Evolutionary conservation across 1,140 invertebrate genomes (phyloP).

Genomic region (Acarapis woodi): DNA sequence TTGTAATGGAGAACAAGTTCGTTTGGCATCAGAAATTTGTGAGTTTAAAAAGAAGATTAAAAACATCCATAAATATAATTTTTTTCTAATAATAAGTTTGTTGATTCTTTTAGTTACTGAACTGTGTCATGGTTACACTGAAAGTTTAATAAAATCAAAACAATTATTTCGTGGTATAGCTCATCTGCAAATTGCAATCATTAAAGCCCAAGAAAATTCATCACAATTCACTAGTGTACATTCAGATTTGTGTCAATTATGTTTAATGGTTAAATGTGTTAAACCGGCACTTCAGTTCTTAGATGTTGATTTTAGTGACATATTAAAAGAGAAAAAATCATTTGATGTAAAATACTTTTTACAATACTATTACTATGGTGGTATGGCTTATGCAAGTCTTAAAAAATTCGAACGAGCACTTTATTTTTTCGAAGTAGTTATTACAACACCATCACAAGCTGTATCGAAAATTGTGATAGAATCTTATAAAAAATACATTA

Average conservation of each 20-base stretch:
- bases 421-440: slow-evolving; percentile 78
- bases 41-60: slow-evolving; percentile 20
- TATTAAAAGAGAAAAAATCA: slow-evolving; percentile 47
- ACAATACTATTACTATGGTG: slow-evolving; percentile 85
- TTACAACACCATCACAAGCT: slow-evolving; percentile 66
- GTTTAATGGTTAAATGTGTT: slow-evolving; percentile 63
- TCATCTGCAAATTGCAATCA: slow-evolving; percentile 48
- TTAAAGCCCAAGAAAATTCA: slow-evolving; percentile 54
- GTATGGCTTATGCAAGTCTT: slow-evolving; percentile 74
- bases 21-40: slow-evolving; percentile 53
- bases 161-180: slow-evolving; percentile 52
- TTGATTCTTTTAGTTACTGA: slow-evolving; percentile 38
- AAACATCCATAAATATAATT: slow-evolving; percentile 1
- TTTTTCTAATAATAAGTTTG: slow-evolving; percentile 1
- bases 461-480: slow-evolving; percentile 89
- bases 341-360: slow-evolving; percentile 77
- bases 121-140: slow-evolving; percentile 50
- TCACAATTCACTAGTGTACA: slow-evolving; percentile 75
- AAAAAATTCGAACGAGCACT: slow-evolving; percentile 73
- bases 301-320: slow-evolving; percentile 65
- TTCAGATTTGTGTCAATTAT: slow-evolving; percentile 68
- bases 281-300: slow-evolving; percentile 66
- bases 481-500: slow-evolving; percentile 80
- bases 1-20: slow-evolving; percentile 59
- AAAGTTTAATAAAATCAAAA: slow-evolving; percentile 34